phyloP scores from a whole-genome alignment of 92 coral and sea anemone species.

The Epizoanthus rinbou region DNA sequence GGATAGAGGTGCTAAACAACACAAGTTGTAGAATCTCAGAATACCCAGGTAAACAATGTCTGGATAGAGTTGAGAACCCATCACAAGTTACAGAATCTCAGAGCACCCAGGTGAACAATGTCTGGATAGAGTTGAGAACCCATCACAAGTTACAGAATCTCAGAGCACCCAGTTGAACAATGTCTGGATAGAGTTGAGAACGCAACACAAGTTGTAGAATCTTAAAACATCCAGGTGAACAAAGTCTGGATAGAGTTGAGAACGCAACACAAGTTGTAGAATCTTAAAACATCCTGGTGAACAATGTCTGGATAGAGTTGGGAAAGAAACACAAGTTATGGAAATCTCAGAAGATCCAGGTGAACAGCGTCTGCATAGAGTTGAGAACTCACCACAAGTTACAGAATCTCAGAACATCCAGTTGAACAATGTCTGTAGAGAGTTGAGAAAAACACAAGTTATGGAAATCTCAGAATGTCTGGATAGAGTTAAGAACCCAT shows the following conservation, averaged over 20 bases:
- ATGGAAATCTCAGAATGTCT: conserved; percentile 52
- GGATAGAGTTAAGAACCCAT: not conserved
- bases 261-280: too few relatives aligned
- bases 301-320: conserved; percentile 68
- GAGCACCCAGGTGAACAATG: conserved; percentile 95
- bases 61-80: conserved; percentile 3
- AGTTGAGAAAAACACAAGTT: too few relatives aligned
- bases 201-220: too few relatives aligned
- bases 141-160: too few relatives aligned
- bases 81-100: too few relatives aligned
- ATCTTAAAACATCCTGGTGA: not conserved
- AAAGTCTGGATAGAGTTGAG: conserved; percentile 14
- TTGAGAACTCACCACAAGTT: too few relatives aligned
- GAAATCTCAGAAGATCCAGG: too few relatives aligned
- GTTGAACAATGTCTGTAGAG: conserved; percentile 80
- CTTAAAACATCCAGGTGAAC: too few relatives aligned
- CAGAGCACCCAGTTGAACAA: conserved; percentile 97
- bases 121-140: too few relatives aligned
- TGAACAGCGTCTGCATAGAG: conserved; percentile 66
- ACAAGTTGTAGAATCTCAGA: conserved; percentile 45
- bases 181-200: conserved; percentile 68
- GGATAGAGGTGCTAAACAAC: too few relatives aligned
- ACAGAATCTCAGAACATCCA: conserved; percentile 80
- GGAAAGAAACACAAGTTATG: too few relatives aligned
- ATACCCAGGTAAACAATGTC: conserved; percentile 98